Percentiles rank a stretch among this genome's conserved stretches.
These are phyloP conservation scores for Sinelater perroti DNA, from an alignment of 2,888 invertebrate species.

Conservation along the genomic window DNA sequence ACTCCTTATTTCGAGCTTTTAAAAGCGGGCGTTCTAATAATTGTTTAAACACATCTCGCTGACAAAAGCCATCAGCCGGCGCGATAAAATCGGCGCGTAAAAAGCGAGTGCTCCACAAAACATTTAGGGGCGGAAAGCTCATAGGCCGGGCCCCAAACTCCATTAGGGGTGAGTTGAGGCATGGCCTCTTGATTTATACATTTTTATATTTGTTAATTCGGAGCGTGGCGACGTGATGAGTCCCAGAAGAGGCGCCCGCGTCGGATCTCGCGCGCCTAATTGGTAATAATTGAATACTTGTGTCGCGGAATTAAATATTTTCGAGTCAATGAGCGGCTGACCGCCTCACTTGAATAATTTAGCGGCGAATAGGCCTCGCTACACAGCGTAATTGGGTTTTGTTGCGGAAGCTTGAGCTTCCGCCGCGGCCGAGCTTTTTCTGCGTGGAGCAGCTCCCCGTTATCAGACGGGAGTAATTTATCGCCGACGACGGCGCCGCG, in stretches of 20 bases:
- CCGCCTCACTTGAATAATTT: slow-evolving; percentile 14
- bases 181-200: slow-evolving; percentile 46
- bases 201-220: slow-evolving; percentile 48
- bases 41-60: slow-evolving; percentile 40
- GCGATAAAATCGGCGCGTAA: slow-evolving; percentile 42
- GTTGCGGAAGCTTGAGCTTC: not conserved
- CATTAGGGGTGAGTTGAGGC: slow-evolving; percentile 44
- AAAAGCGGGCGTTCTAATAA: slow-evolving; percentile 33
- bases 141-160: slow-evolving; percentile 42
- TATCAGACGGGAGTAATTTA: not conserved
- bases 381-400: not conserved
- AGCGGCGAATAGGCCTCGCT: slow-evolving; percentile 8
- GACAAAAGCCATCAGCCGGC: slow-evolving; percentile 41
- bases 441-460: not conserved
- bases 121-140: slow-evolving; percentile 44
- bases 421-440: not conserved
- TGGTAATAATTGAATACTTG: not conserved
- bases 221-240: slow-evolving; percentile 42
- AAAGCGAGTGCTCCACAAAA: slow-evolving; percentile 41
- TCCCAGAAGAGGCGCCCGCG: slow-evolving; percentile 28
- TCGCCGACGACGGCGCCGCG: no score
- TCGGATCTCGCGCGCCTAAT: not conserved
- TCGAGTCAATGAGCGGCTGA: slow-evolving; percentile 9
- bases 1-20: slow-evolving; percentile 11
- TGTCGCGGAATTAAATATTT: slow-evolving; percentile 5